Base-by-base conservation (phyloP, 2,888 invertebrate genomes). In the Micoletzkya japonica region DNA sequence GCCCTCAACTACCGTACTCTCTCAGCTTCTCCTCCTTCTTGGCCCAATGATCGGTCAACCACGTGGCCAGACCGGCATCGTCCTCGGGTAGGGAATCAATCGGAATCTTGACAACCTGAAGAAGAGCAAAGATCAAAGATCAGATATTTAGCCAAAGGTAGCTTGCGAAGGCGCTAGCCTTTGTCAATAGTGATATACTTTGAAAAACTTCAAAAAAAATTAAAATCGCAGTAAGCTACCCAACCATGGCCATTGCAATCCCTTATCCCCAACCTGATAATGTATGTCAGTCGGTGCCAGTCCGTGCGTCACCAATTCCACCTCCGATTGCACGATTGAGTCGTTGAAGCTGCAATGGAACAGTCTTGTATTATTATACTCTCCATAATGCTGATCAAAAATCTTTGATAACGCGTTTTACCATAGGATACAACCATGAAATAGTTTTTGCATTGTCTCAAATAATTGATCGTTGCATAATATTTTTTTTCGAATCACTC, bases 221-320 rank as follows among this genome's bases (percentile, higher is more conserved):
- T 20, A 44, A 44, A 44, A 20, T 44, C 44, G 20, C 10, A 44
- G 10, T 44, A 20, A 44, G 20, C 44, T 10, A 14, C 10, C 20
- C 44, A 44, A 44, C 44, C 44, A 44, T 44, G 10, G 20, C 20
- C 10, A 20, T 44, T 44, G 10, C 44, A 44, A 44, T 44, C 44
- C 10, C 10, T 44, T 10, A 44, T 44, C 10, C 83, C 90, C 90
- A 74, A 93, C 90, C 86, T 91, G 89, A 85, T 93, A 91, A 85
- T 91, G 91, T 17, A 93, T 91, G 83, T 91, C 90, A 74, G 89
- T 89, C 0, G 93, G 93, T 81, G 92, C 89, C 70, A 88, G 88
- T 10, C 93, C 93, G 56, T 81, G 73, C 26, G 87, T 87, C 6
- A 91, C 81, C 60, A 93, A 86, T 81, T 91, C 91, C 36, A 89